Base-by-base conservation (phyloP, 2,888 invertebrate species). In the Stenolophus ochropezus region DNA sequence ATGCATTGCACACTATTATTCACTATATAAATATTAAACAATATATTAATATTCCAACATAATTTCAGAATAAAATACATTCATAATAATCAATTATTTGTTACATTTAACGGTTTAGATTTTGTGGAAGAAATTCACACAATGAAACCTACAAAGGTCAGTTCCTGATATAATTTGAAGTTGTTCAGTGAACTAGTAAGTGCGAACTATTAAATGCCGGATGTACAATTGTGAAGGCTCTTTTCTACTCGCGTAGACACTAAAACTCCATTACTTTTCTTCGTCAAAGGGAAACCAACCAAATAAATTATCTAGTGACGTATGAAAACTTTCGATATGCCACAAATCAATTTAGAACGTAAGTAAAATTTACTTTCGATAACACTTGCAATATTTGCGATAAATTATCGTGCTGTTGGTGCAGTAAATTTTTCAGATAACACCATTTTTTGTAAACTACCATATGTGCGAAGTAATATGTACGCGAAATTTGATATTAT, bases 251-350 rank as follows among this genome's bases (percentile, higher is more conserved):
- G 33, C 11, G 16, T 14, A 18, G 8, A 69, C 65, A 69, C 18
- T 69, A 69, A 69, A 69, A 69, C 65, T 69, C 65, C 65, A 69
- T 69, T 69, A 69, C 65, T 18, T 69, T 42, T 23, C 27, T 61
- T 18, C 33, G 16, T n/a, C n/a, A n/a, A n/a, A 69, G 42, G 65
- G 20, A 69, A 69, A 69, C 33, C 65, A 33, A 18, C 14, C 16
- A 33, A 69, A 69, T 69, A 33, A 69, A 69, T 69, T 33, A 69
- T 69, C 65, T 8, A 27, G 33, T 69, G 65, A 69, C 65, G 65
- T 69, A 69, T 5, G 27, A 16, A 1, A 69, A 69, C 65, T 69
- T 42, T 69, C 65, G 23, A 42, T 69, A 5, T 20, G 18, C 14
- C 27, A 69, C 42, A 69, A 69, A 69, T 69, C 65, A 42, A 69